Base-by-base conservation (phyloP, 2,113 vertebrate species). In the Varanus komodoensis region DNA sequence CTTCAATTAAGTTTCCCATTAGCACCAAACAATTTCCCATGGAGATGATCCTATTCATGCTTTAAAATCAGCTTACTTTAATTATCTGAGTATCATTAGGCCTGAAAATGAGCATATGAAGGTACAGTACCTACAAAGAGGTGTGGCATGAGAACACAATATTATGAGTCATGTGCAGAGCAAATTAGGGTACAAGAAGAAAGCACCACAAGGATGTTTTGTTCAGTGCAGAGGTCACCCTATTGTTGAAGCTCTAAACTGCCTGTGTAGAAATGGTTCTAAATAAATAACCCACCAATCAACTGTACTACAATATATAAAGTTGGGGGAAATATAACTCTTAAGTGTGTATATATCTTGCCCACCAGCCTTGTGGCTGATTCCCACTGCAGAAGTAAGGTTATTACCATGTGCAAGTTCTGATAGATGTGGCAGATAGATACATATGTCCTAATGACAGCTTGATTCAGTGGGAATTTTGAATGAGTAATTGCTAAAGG, bases 401-500 rank as follows among this genome's bases (percentile, higher is more conserved):
- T 2, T 73, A 9, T 74, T 74, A 27, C 19, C 27, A 71, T 34
- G 69, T 32, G 50, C 32, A 57, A 61, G 32, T 57, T 74, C 50
- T 82, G 27, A 32, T 79, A 67, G 44, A n/a, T 80, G n/a, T 15
- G 9, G 69, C 81, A 15, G 38, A 83, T 50, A 83, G 61, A 85
- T 85, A 54, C 44, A 32, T 90, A 32, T 90, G 3, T 48, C 78
- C 67, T 84, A 89, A 32, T 38, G 27, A 3, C 5, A 11, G 4
- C 79, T 91, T 12, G 48, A 84, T 11, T 57, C 29, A 29, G 67
- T 89, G 92, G 0, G 0, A 1, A 69, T 90, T 91, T 92, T 89
- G 25, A 52, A 12, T 29, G 15, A 77, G 50, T 85, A 88, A 86
- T 17, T 88, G 69, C 25, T 91, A 8, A 25, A 90, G 84, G 90